phyloP scores from a whole-genome alignment of 1,140 invertebrate genomes.

The Antheraea mylitta region DNA sequence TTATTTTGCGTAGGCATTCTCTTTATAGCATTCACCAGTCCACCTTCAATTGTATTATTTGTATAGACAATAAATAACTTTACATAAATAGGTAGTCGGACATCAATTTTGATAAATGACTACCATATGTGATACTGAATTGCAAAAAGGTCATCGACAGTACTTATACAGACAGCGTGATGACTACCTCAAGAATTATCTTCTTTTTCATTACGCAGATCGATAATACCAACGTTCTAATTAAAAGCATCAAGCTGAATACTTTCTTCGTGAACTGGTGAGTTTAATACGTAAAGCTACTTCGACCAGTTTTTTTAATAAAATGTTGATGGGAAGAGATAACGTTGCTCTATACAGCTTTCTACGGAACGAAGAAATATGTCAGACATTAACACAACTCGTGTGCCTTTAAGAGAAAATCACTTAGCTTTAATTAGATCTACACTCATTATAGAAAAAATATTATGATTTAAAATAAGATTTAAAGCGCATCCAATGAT shows the following conservation, averaged over 20 bases:
- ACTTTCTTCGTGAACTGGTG: constrained; percentile 5
- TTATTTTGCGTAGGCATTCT: constrained; percentile 3
- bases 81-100: constrained; percentile 9
- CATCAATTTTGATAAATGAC: constrained; percentile 15
- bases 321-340: constrained; percentile 9
- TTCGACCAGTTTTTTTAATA: constrained; percentile 22
- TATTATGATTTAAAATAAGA: not conserved
- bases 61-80: constrained; percentile 10
- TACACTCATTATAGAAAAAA: not conserved
- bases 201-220: constrained; percentile 15
- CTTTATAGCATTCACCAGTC: constrained; percentile 1
- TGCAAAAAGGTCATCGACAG: constrained; percentile 22
- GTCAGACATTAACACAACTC: not conserved
- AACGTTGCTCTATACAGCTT: constrained; percentile 7
- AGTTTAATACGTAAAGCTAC: constrained; percentile 12
- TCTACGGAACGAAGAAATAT: constrained; percentile 13
- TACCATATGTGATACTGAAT: constrained; percentile 12
- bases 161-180: constrained; percentile 27
- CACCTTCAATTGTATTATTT: constrained; percentile 4
- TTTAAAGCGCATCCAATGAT: too few relatives aligned
- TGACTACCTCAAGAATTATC: constrained; percentile 32
- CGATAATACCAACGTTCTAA: constrained; percentile 19
- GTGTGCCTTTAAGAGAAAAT: not conserved
- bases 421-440: not conserved
- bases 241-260: constrained; percentile 14